phyloP scores from a whole-genome alignment of 2,113 vertebrate genomes.

The Lagopus leucura region DNA sequence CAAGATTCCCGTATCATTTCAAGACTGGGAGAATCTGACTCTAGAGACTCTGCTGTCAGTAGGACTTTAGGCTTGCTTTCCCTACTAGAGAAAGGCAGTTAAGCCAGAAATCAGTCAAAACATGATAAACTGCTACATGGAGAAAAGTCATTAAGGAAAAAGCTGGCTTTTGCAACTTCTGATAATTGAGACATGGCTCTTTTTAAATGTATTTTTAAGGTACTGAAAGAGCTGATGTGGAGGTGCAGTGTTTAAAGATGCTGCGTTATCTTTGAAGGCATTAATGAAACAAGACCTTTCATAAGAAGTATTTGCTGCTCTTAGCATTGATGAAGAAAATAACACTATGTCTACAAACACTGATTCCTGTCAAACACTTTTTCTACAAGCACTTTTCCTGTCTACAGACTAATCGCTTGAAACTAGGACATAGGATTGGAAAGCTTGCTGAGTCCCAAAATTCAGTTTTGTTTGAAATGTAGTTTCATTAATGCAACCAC shows the following conservation, averaged over 20 bases:
- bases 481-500: background rate
- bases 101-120: background rate
- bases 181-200: background rate
- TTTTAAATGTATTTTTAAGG: background rate
- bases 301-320: background rate
- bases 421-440: background rate
- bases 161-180: background rate
- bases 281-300: background rate
- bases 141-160: background rate
- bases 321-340: background rate
- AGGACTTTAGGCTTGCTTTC: background rate
- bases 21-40: background rate
- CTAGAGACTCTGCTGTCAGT: background rate
- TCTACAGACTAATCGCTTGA: background rate
- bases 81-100: fast-evolving
- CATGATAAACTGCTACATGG: background rate
- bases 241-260: background rate
- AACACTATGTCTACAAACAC: background rate
- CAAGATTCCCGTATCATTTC: background rate
- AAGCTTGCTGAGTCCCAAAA: background rate
- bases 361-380: background rate
- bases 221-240: background rate
- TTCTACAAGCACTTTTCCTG: background rate
- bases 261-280: background rate
- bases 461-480: background rate